Percentiles rank a stretch among this genome's conserved stretches.
phyloP scores from a whole-genome alignment of 2,797 vertebrate genomes.

The Falco berigora region DNA sequence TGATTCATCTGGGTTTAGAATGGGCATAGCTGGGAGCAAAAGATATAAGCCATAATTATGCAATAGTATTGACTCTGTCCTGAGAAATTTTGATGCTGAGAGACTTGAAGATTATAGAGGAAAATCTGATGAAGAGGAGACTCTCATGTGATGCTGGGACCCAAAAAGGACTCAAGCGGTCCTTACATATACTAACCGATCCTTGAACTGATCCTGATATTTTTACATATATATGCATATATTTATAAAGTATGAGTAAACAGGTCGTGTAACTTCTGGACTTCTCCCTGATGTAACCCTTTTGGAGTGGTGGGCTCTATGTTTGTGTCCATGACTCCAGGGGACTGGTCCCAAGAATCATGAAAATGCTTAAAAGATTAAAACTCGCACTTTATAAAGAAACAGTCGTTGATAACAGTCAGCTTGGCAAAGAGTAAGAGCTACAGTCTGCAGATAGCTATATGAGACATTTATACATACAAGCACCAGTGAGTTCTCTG shows the following conservation, averaged over 20 bases:
- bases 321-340: background rate
- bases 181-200: background rate
- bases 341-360: background rate
- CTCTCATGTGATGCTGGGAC: background rate
- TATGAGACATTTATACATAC: background rate
- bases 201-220: background rate
- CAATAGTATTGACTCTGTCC: background rate
- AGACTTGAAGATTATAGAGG: background rate
- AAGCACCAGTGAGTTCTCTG: background rate
- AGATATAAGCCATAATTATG: background rate
- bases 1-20: background rate
- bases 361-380: background rate
- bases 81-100: background rate
- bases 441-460: background rate
- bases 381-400: background rate
- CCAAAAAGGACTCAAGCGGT: background rate
- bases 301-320: background rate
- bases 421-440: background rate
- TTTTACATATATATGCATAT: background rate
- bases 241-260: background rate
- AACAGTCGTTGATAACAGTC: background rate
- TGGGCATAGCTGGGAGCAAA: background rate
- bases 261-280: background rate
- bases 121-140: background rate
- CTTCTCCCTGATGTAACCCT: background rate